Base-by-base conservation (phyloP, 1,140 invertebrate genomes). In the Adelges cooleyi region DNA sequence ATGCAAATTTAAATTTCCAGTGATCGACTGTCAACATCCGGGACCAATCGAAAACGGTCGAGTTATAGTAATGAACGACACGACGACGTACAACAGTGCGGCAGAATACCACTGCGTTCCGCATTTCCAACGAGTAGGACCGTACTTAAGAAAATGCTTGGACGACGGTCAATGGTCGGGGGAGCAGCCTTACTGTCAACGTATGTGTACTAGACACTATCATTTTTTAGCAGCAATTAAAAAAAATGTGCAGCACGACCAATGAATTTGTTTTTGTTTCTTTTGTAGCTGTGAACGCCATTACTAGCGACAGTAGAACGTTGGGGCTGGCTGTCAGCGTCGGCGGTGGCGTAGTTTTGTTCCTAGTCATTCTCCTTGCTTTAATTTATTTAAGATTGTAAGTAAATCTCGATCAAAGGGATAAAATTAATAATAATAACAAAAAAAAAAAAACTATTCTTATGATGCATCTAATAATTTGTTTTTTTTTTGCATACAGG, bases 31-130 rank as follows among this genome's bases (percentile, higher is more conserved):
- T 72, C 85, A 84, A 48, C 80, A 85, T 65, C 90, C 90, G 0
- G 79, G 81, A 22, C 74, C 79, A 3, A 87, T 92, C 50, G 85
- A 90, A 52, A 92, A 93, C 72, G 90, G 90, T 0, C 79, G 89
- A 67, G 84, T 91, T 1, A 91, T 92, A 69, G 81, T 91, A 9
- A 83, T 90, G 40, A 93, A 95, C 70, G 84, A 85, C 22, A 86
- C 87, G 0, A 91, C 87, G 0, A 78, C 83, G 5, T 94, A 87
- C 71, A 86, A 85, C 8, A 87, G 87, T 62, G 82, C 84, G 2
- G 84, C 91, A 1, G 87, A 92, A 71, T 95, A 94, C 73, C 86
- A 90, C 69, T 96, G 93, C 72, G 75, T 92, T 56, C 89, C 88
- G 8, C 86, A 88, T 68, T 92, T 81, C 74, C 85, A 88, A 72